Evolutionary conservation across 1,140 invertebrate genomes (phyloP), one percentile per base, ranked within the genome.

Genomic region (Neuroterus valhalla): DNA sequence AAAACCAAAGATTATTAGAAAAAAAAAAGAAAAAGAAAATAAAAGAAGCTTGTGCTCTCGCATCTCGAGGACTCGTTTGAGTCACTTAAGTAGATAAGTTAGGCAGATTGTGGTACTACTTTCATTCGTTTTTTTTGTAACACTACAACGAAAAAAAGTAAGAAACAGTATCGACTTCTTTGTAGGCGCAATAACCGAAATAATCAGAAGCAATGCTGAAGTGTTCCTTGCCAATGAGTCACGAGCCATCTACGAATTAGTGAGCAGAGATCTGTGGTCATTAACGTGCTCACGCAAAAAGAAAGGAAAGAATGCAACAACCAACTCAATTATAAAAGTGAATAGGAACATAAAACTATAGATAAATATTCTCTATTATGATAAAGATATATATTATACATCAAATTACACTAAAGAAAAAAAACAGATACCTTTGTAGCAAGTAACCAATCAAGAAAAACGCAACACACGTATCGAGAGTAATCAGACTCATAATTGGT

Each of bases 401-500:
- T 72, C 31, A 71, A 72, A 26, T 71, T 71, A 72, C 68, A 82
- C 55, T 74, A 42, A 73, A 72, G 52, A 70, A 75, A 73, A 70
- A 55, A 73, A 77, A 74, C 71, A 71, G 73, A 77, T 77, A 77
- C 76, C 71, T 77, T 77, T 66, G 71, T 77, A 77, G 76, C 76
- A 74, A 77, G 71, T 77, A 77, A 77, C 70, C 31, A 38, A 38
- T 38, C 31, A 38, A 38, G 31, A 38, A 68, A 76, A 76, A 14
- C 75, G 70, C 62, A 73, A 77, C 71, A 68, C 71, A 74, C 76
- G 76, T 68, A 77, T 70, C 70, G 68, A 62, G 66, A 73, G 23
- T 26, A 62, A 62, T 23, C 52, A 38, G 55, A 62, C 55, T 62
- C 55, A 14, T 71, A 67, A 74, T 76, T 71, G 74, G 72, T 79